Evolutionary conservation across 2,797 vertebrate species (phyloP).

Genomic region (Mus spretus): DNA sequence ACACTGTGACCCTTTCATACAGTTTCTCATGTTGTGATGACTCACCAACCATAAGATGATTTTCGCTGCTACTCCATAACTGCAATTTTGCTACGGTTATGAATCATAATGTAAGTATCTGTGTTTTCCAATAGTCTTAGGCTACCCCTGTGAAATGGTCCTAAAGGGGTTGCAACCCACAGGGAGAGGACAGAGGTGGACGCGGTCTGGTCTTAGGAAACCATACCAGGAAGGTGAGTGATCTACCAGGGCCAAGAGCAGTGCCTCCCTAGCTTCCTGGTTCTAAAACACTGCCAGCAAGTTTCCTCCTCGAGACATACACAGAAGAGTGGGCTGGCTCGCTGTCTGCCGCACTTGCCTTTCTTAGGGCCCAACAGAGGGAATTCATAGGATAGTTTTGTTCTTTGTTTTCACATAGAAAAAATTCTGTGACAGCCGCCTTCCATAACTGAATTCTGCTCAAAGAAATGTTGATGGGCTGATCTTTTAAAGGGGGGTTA

Average conservation of each 20-base stretch:
- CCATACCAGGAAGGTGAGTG: not conserved
- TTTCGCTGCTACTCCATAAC: not conserved
- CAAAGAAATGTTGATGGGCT: not conserved
- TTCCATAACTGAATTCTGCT: slow-evolving; percentile 29
- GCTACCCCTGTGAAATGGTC: not conserved
- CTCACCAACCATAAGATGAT: not conserved
- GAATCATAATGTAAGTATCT: not conserved
- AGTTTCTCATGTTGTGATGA: not conserved
- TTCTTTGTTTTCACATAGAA: not conserved
- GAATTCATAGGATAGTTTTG: not conserved
- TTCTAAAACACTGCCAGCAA: not conserved
- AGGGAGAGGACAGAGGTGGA: not conserved
- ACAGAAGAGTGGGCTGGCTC: not conserved
- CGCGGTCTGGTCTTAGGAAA: not conserved
- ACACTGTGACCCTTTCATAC: not conserved
- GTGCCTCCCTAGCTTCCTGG: not conserved
- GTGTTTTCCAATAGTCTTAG: not conserved
- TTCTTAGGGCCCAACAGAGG: not conserved
- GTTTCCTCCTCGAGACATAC: not conserved
- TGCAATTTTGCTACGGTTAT: not conserved
- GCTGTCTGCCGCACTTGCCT: not conserved
- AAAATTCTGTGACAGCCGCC: not conserved
- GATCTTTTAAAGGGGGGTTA: not conserved
- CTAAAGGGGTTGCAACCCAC: not conserved
- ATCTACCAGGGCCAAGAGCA: too few species aligned